Conservation (phyloP, 2,113 vertebrate genomes). For the Aythya baeri region DNA sequence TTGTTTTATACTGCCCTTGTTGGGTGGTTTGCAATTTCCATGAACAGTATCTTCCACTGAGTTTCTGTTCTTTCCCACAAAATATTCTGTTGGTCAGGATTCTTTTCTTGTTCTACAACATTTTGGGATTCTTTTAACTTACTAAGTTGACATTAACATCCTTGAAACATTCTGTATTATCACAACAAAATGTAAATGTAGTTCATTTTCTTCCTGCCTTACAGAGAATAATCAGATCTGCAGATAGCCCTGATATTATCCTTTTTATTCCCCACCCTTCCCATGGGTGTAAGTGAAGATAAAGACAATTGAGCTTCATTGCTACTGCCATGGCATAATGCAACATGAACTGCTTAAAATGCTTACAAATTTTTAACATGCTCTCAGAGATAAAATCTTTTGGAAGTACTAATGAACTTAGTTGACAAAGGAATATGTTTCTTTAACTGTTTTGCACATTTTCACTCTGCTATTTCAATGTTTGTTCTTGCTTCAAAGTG, state of each 20-base stretch:
- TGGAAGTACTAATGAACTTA: not conserved
- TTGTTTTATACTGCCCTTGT: not conserved
- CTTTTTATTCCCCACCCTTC: not conserved
- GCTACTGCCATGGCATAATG: not conserved
- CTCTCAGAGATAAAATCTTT: not conserved
- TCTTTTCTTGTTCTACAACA: not conserved
- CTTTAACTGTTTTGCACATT: not conserved
- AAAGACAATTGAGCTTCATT: not conserved
- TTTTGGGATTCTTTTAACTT: not conserved
- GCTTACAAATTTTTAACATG: not conserved
- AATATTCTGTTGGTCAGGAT: rapidly evolving
- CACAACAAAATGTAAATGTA: not conserved
- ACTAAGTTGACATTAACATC: not conserved
- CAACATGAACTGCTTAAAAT: not conserved
- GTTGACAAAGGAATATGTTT: not conserved
- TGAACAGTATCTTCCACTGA: rapidly evolving
- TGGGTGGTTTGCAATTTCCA: not conserved
- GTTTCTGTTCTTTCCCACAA: not conserved
- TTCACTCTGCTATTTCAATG: not conserved
- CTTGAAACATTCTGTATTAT: not conserved
- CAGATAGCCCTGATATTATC: not conserved
- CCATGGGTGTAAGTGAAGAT: not conserved
- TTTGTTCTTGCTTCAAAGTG: not conserved
- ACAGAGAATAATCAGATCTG: not conserved
- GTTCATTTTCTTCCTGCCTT: not conserved